Evolutionary conservation across 2,797 vertebrate genomes (phyloP).

Genomic region (Acanthiza pusilla): DNA sequence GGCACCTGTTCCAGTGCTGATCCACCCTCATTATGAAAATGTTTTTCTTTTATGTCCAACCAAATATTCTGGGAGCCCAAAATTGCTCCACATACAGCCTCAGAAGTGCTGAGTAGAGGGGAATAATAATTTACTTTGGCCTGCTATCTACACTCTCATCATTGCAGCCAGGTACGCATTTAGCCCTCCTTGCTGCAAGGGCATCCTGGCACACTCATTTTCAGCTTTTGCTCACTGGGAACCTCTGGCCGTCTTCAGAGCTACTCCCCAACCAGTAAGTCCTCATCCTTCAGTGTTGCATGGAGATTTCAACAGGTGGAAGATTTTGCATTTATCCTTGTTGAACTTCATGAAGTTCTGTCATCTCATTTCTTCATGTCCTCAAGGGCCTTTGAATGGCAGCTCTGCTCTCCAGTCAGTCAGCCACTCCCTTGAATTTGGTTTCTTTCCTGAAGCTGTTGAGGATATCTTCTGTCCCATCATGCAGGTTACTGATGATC

Average conservation of each 20-base stretch:
- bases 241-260: not conserved
- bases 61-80: slow-evolving; percentile 6
- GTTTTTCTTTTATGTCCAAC: slow-evolving; percentile 18
- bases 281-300: not conserved
- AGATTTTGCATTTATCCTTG: not conserved
- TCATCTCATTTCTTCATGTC: not conserved
- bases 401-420: not conserved
- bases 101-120: slow-evolving; percentile 15
- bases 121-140: slow-evolving; percentile 37
- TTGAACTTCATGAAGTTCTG: not conserved
- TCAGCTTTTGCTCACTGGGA: not conserved
- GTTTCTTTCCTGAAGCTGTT: not conserved
- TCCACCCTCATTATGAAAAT: slow-evolving; percentile 21
- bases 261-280: not conserved
- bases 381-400: not conserved
- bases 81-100: slow-evolving; percentile 4
- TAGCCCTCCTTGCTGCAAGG: slow-evolving; percentile 18
- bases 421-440: not conserved
- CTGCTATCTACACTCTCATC: not conserved
- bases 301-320: not conserved
- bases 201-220: not conserved
- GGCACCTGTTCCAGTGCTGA: slow-evolving; percentile 3
- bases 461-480: not conserved
- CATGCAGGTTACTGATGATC: not conserved
- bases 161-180: not conserved